Evolutionary conservation across 2,113 vertebrate genomes (phyloP).

Genomic region (Melospiza georgiana): DNA sequence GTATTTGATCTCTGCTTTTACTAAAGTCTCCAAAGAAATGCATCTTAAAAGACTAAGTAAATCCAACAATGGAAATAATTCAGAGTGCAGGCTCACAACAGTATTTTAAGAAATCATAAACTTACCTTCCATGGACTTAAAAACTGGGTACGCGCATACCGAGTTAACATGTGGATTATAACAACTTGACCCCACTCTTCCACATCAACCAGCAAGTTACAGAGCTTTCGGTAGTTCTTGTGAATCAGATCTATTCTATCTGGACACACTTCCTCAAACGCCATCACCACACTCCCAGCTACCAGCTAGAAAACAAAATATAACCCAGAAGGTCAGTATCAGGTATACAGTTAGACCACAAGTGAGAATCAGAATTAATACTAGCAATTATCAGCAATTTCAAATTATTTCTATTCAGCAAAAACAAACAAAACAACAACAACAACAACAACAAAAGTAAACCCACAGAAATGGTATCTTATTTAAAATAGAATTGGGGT

Average conservation of each 20-base stretch:
- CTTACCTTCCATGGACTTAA: constrained; percentile 93
- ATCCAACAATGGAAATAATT: background rate
- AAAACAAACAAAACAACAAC: background rate
- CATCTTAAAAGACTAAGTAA: background rate
- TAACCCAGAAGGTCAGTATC: constrained; percentile 40
- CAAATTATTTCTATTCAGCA: background rate
- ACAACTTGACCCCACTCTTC: constrained; percentile 99
- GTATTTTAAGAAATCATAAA: background rate
- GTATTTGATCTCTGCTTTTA: background rate
- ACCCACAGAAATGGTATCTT: background rate
- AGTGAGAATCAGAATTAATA: constrained; percentile 3
- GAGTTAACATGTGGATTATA: constrained; percentile 96
- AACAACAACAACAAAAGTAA: background rate
- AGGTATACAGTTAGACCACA: background rate
- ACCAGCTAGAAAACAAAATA: constrained; percentile 84
- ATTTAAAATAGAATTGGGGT: background rate
- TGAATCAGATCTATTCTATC: constrained; percentile 98
- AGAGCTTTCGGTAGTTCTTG: constrained; percentile 96
- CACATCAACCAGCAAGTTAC: constrained; percentile 94
- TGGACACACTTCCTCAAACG: constrained; percentile 97
- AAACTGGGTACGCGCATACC: constrained; percentile 95
- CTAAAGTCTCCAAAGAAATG: background rate
- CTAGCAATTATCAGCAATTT: background rate
- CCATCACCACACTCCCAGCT: constrained; percentile 96
- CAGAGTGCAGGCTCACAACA: background rate